Conservation (phyloP, 2,888 invertebrate species). For the Nematopogon swammerdamellus region DNA sequence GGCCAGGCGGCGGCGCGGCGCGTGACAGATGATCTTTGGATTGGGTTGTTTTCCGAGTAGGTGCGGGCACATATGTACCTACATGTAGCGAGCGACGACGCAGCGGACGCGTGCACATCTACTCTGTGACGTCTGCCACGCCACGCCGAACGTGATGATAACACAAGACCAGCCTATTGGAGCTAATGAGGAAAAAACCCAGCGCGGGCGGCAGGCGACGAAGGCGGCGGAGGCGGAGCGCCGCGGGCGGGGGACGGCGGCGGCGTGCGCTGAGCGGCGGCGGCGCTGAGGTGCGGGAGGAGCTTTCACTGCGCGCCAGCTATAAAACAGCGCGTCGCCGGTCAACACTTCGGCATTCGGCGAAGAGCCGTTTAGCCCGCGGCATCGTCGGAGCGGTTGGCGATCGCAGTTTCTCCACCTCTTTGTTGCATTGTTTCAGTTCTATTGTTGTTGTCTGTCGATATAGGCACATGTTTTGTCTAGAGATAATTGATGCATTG, state of each 20-base stretch:
- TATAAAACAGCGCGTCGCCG: slow-evolving; percentile 50
- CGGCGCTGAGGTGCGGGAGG: slow-evolving; percentile 34
- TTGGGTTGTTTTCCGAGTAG: not conserved
- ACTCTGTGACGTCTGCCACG: slow-evolving; percentile 25
- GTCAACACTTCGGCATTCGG: slow-evolving; percentile 53
- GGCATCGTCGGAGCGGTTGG: slow-evolving; percentile 16
- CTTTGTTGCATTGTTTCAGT: not conserved
- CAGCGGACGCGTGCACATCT: slow-evolving; percentile 10
- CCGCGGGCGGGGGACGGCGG: slow-evolving; percentile 30
- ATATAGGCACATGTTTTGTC: not conserved
- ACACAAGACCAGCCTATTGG: slow-evolving; percentile 33
- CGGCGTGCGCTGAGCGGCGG: slow-evolving; percentile 42
- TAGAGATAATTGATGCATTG: not conserved
- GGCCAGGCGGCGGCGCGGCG: too few relatives aligned
- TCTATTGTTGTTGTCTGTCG: not conserved
- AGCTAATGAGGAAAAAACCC: slow-evolving; percentile 55
- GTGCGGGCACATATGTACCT: too few relatives aligned
- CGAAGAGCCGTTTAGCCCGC: slow-evolving; percentile 53
- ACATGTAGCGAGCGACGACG: slow-evolving; percentile 7
- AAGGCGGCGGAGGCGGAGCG: slow-evolving; percentile 41
- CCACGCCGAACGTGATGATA: slow-evolving; percentile 28
- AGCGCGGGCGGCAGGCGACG: slow-evolving; percentile 30
- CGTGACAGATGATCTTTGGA: too few relatives aligned
- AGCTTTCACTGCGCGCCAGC: slow-evolving; percentile 48
- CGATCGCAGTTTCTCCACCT: not conserved